Evolutionary conservation across 2,113 vertebrate genomes (phyloP).

Genomic region (Carettochelys insculpta): DNA sequence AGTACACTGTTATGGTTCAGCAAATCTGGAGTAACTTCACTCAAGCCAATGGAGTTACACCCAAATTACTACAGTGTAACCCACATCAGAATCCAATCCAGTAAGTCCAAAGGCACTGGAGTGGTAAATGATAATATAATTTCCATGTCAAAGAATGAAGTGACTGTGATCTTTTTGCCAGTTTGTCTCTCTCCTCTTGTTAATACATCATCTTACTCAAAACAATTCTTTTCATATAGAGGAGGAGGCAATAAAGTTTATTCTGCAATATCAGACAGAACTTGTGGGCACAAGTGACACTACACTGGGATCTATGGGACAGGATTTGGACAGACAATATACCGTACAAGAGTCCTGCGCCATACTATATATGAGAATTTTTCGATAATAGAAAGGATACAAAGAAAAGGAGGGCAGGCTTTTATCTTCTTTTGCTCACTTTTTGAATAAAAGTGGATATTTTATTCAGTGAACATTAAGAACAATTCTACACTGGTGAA

Average conservation of each 20-base stretch:
- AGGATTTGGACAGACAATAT: neutral
- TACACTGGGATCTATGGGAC: neutral
- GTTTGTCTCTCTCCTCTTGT: neutral
- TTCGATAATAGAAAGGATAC: neutral
- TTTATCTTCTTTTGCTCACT: neutral
- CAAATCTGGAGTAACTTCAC: neutral
- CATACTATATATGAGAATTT: neutral
- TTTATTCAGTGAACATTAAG: neutral
- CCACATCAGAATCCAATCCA: neutral
- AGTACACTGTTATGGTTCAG: neutral
- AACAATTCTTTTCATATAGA: neutral
- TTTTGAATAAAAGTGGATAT: neutral
- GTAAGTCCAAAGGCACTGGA: neutral
- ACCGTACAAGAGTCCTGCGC: neutral
- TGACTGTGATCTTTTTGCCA: neutral
- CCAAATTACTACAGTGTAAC: neutral
- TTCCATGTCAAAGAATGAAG: constrained; percentile 5
- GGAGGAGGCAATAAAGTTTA: neutral
- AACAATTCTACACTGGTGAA: neutral
- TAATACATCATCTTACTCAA: constrained; percentile 1
- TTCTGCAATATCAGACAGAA: neutral
- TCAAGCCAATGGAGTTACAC: neutral
- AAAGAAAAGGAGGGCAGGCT: neutral
- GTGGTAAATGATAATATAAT: constrained; percentile 3
- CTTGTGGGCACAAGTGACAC: neutral